Base-by-base conservation (phyloP, 2,113 vertebrate species). In the Tylochromis polylepis region DNA sequence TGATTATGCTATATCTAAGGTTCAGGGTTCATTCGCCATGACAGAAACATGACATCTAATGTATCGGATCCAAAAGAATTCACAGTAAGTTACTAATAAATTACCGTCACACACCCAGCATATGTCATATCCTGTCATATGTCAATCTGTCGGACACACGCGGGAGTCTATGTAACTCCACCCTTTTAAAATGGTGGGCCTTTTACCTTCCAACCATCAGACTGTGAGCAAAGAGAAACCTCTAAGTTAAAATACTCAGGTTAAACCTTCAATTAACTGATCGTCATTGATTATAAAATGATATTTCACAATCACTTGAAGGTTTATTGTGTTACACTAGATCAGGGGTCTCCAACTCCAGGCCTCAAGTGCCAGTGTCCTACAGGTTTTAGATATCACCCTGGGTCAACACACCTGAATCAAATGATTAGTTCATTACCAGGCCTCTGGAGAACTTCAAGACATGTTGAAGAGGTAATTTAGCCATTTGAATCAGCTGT, bases 111-210 rank as follows among this genome's bases (percentile, higher is more conserved):
- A 31, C 27, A 18, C 1, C 58, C 58, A 60, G 58, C 8, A 31
- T 31, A 31, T 8, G 34, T 34, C 31, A 31, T 36, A 36, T 8
- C 34, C 34, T 36, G 34, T 8, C 36, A 38, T 38, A 38, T 8
- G 31, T 65, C 60, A 38, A 65, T n/a, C 11, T 65, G 31, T n/a
- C n/a, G 60, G 60, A 38, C 18, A 62, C 10, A 3, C 3, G 31
- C n/a, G 59, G 0, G 59, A n/a, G 3, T 36, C 0, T 65, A 12
- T 65, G 31, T 36, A 36, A 36, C 60, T 12, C 60, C 60, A 36
- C 60, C 60, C 60, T 36, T 65, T 65, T 0, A 3, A 65, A 65
- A 12, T 11, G 0, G 18, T 38, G 60, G 0, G 0, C 0, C 11
- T 65, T 36, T 65, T 0, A 38, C 60, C 60, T 38, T 65, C 31